Base-by-base conservation (phyloP, 2,797 vertebrate species). In the Tragopan temminckii region DNA sequence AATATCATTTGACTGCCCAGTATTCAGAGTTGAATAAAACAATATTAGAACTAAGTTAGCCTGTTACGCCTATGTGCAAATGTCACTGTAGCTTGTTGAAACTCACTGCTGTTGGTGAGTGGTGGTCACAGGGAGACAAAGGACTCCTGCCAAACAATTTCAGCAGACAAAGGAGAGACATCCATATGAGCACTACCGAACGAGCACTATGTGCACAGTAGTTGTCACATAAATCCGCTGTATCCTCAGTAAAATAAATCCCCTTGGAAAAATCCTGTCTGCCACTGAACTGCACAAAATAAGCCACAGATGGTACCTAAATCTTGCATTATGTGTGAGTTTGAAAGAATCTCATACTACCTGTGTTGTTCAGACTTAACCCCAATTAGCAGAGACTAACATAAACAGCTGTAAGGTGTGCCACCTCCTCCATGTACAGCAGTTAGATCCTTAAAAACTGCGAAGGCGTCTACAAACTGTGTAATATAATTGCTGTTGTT, bases 161-260 rank as follows among this genome's bases (percentile, higher is more conserved):
- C 29, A 27, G 58, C 35, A 23, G 13, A n/a, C 19, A 52, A 68
- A 33, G 18, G 59, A 52, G 29, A 42, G 68, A 7, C 29, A 70
- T 3, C 43, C 71, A 7, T 8, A 23, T 3, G 21, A 43, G 33
- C 27, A 63, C 36, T 40, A 1, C 46, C 7, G 8, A 40, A 71
- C 24, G 23, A 40, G 14, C 42, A 40, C 4, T 29, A 10, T 0
- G 2, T 8, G 25, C 11, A 13, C 25, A 18, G 7, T 3, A 1
- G 53, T 11, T 38, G 20, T 43, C 48, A 15, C 35, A 25, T 20
- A 64, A 59, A 93, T 35, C 35, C 1, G 0, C 35, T 31, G 8
- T 17, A 25, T 40, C 24, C 25, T n/a, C 29, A 42, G 67, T 8
- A 50, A 82, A 53, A 72, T 25, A 62, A 67, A 21, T 7, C 13